Conservation (phyloP, 2,797 vertebrate species). For the Neoniphon sammara region DNA sequence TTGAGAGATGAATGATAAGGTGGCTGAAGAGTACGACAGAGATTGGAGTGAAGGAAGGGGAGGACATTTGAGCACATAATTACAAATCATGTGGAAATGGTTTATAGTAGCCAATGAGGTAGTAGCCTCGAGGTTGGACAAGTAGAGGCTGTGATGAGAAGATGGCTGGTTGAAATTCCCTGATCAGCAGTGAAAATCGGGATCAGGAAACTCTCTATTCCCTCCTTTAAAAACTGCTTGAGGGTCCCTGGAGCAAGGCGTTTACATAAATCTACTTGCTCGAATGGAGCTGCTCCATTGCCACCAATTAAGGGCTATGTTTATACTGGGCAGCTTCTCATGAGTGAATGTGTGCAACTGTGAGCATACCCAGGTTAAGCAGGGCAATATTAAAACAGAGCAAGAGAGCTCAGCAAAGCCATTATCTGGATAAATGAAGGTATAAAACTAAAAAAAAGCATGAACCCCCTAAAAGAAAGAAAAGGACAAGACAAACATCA, state of each 20-base stretch:
- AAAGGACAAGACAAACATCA: constrained; percentile 14
- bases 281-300: no score
- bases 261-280: no score
- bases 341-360: no score
- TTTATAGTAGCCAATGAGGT: constrained; percentile 1
- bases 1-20: constrained; percentile 55
- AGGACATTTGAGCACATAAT: neutral
- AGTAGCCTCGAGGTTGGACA: neutral
- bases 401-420: constrained; percentile 22
- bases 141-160: neutral
- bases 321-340: no score
- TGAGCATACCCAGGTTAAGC: neutral
- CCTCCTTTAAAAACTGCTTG: no score
- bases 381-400: constrained; percentile 19
- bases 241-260: no score
- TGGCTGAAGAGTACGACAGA: constrained; percentile 20
- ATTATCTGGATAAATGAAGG: constrained; percentile 3
- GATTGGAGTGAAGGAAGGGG: constrained; percentile 4
- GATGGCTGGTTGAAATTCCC: neutral
- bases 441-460: no score
- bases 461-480: neutral
- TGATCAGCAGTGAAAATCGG: no score
- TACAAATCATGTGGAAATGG: constrained; percentile 33
- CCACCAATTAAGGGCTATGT: no score
- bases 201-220: no score